These are phyloP conservation scores for Heteromormyrus szaboi DNA, from an alignment of 2,797 vertebrate genomes.

Conservation along the genomic window DNA sequence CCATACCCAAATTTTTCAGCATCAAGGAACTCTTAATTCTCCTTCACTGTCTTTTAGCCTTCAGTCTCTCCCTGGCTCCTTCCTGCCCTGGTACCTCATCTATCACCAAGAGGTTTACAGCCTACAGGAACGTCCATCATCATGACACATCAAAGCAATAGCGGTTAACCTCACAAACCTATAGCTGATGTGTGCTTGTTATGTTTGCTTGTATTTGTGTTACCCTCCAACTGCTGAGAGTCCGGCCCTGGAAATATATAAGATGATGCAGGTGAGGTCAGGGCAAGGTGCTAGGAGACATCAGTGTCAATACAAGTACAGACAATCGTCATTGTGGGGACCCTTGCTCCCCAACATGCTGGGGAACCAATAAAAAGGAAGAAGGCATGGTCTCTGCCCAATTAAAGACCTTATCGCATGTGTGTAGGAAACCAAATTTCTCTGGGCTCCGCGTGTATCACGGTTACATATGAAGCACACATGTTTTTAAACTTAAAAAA, in stretches of 20 bases:
- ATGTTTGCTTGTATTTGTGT: constrained; percentile 32
- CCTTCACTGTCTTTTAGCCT: not conserved
- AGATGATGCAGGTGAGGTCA: constrained; percentile 27
- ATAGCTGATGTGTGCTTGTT: constrained; percentile 29
- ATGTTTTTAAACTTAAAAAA: not conserved
- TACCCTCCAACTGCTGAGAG: constrained; percentile 25
- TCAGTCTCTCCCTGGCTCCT: not conserved
- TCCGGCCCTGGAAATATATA: constrained; percentile 32
- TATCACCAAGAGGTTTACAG: constrained; percentile 11
- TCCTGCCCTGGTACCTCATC: not conserved
- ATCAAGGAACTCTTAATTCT: not conserved
- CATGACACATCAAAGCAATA: constrained; percentile 21
- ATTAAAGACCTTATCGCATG: not conserved
- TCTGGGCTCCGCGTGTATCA: not conserved
- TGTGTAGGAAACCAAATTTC: not conserved
- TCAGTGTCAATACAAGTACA: constrained; percentile 19
- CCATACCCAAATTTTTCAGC: not conserved
- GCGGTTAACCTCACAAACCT: constrained; percentile 30
- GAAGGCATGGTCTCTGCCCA: not conserved
- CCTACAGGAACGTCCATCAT: constrained; percentile 19
- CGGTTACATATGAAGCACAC: not conserved
- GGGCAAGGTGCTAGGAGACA: constrained; percentile 10
- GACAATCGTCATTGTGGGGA: not conserved
- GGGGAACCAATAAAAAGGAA: not conserved
- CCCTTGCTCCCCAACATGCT: not conserved